These are phyloP conservation scores for Lepus timidus DNA, from an alignment of 2,113 vertebrate genomes.

Conservation along the genomic window DNA sequence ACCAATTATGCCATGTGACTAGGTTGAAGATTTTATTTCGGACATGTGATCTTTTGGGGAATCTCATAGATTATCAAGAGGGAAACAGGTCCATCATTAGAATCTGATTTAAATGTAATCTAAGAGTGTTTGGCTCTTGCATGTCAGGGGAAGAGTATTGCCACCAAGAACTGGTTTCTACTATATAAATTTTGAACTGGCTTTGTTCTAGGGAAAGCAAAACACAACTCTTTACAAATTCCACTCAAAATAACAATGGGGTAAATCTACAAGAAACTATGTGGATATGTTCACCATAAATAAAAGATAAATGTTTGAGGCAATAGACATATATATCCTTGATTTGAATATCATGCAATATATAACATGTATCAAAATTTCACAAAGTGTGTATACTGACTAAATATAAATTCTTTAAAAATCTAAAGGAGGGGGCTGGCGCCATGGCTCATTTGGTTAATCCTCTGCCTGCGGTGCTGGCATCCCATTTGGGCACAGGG, in stretches of 20 bases:
- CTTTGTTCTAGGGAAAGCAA: slow-evolving; percentile 63
- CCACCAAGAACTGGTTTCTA: slow-evolving; percentile 54
- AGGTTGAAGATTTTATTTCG: not conserved
- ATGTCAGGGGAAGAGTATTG: not conserved
- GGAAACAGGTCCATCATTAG: not conserved
- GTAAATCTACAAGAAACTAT: no score
- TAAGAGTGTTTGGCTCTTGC: not conserved
- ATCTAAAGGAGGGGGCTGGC: no score
- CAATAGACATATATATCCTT: no score
- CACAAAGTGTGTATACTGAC: no score
- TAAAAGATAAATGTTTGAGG: no score
- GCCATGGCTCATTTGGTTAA: no score
- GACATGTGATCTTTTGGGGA: not conserved
- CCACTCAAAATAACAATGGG: slow-evolving; percentile 66
- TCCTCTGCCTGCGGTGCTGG: no score
- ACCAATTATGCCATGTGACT: not conserved
- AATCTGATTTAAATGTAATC: slow-evolving; percentile 39
- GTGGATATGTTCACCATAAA: no score
- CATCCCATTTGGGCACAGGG: no score
- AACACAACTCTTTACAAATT: slow-evolving; percentile 15
- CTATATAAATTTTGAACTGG: not conserved
- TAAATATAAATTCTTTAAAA: no score
- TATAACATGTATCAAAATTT: no score
- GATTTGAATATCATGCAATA: no score
- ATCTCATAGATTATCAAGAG: not conserved